Conservation (phyloP, 2,113 vertebrate species). For the Brachypteracias leptosomus region DNA sequence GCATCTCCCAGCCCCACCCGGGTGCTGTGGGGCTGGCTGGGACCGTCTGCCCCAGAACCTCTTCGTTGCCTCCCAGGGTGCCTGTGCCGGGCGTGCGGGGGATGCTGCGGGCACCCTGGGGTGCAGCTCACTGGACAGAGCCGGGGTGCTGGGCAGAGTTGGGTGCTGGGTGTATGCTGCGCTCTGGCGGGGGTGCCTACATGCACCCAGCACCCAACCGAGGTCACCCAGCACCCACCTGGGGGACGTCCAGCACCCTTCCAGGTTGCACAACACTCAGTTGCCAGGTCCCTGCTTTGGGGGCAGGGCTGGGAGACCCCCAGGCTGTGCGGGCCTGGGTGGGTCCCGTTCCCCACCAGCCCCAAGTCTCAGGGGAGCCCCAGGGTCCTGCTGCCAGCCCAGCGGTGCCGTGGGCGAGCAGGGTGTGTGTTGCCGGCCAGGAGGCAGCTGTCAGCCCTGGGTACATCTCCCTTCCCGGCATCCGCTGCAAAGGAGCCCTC, state of each 20-base stretch:
- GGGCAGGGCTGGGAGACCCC: neutral
- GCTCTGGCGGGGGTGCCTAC: neutral
- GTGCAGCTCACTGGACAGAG: neutral
- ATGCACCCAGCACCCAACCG: neutral
- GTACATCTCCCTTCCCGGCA: conserved; percentile 40
- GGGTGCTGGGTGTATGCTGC: neutral
- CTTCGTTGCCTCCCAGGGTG: neutral
- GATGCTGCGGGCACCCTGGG: neutral
- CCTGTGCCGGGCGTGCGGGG: neutral
- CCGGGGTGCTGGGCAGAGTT: neutral
- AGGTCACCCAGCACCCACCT: neutral
- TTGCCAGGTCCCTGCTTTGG: neutral
- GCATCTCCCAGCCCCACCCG: neutral
- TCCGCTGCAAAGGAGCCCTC: conserved; percentile 52
- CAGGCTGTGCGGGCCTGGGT: neutral
- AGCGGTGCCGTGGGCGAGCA: neutral
- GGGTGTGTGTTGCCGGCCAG: neutral
- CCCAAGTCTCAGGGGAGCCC: neutral
- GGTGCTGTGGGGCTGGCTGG: neutral
- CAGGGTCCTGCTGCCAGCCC: neutral
- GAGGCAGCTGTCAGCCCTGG: conserved; percentile 58
- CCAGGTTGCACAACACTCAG: neutral
- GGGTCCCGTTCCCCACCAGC: neutral
- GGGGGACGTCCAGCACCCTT: neutral
- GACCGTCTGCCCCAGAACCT: neutral